Evolutionary conservation across 2,797 vertebrate species (phyloP), one percentile per base, ranked within the genome.

Genomic region (Mormyrus hasselquistii): DNA sequence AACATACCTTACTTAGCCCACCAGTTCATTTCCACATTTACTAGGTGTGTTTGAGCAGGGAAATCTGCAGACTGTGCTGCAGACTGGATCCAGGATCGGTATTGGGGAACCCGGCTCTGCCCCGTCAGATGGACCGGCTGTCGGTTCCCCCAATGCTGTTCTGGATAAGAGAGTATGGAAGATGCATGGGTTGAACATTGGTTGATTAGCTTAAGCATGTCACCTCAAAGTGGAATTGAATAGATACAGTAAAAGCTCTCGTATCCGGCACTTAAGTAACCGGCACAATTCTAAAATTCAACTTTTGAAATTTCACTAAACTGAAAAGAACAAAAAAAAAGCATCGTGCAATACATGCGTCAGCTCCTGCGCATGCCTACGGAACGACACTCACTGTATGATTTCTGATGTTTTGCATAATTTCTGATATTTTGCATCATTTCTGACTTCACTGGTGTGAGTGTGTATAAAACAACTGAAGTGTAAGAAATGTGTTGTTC

Each of bases 191-290:
- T 82, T 44, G 38, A 82, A 82, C 6, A 82, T 4, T 82, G 76
- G 69, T 73, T 73, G 10, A 73, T 73, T 73, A 73, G 69, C 69
- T 73, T 73, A 73, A 73, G 69, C 69, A 73, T 82, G 76, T 82
- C 76, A 82, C 19, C 76, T 82, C 76, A 82, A 82, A 44, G 41
- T 82, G 76, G 76, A 44, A 82, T 82, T 44, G 41, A 82, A 82
- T 22, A 82, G 41, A 82, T 47, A 73, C 69, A 73, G 69, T 73
- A 73, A 73, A 73, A 73, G 29, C 69, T 73, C 69, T 73, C 1
- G 34, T 73, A 73, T 73, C 69, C 34, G 69, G 69, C 29, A 73
- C 41, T 19, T 16, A 73, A 38, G 12, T 73, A 73, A 73, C 69
- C 12, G 7, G 69, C 69, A 73, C 69, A 38, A 41, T 73, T 73